These are phyloP conservation scores for Paracyclopina nana DNA, from an alignment of 1,140 invertebrate genomes.

Conservation along the genomic window DNA sequence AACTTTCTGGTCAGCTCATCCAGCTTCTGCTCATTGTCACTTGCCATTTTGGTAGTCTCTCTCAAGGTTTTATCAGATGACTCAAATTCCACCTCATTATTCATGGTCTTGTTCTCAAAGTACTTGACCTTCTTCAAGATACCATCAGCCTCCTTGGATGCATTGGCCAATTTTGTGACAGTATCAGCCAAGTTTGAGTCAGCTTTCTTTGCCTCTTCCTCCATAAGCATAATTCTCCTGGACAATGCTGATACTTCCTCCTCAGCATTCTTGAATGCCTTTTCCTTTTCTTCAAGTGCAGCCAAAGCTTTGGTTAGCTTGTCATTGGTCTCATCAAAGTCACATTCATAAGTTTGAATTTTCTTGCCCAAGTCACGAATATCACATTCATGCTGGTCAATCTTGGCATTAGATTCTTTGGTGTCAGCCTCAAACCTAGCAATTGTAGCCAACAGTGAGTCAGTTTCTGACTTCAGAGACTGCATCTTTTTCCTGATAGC, in stretches of 20 bases:
- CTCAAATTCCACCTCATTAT: slow-evolving; percentile 11
- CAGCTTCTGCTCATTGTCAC: slow-evolving; percentile 14
- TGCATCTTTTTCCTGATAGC: slow-evolving; percentile 17
- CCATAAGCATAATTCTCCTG: slow-evolving; percentile 15
- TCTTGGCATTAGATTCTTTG: slow-evolving; percentile 7
- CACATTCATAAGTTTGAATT: slow-evolving; percentile 3
- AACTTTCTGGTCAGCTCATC: slow-evolving; percentile 11
- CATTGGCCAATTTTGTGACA: slow-evolving; percentile 12
- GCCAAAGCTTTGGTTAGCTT: slow-evolving; percentile 10
- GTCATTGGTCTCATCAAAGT: slow-evolving; percentile 15
- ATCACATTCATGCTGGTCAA: slow-evolving; percentile 14
- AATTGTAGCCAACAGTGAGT: slow-evolving; percentile 13
- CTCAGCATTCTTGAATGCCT: slow-evolving; percentile 14
- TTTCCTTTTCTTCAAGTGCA: slow-evolving; percentile 14
- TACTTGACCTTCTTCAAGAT: slow-evolving; percentile 14
- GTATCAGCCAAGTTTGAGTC: slow-evolving; percentile 15
- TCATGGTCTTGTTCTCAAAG: slow-evolving; percentile 16
- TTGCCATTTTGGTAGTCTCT: slow-evolving; percentile 13
- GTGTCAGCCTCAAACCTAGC: slow-evolving; percentile 13
- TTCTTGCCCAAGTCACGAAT: slow-evolving; percentile 16
- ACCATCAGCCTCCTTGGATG: slow-evolving; percentile 16
- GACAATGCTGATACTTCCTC: slow-evolving; percentile 11
- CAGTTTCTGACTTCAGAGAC: slow-evolving; percentile 13
- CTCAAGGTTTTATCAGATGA: slow-evolving; percentile 9
- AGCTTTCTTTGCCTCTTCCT: slow-evolving; percentile 16